Evolutionary conservation across 2,888 invertebrate genomes (phyloP), one percentile per base, ranked within the genome.

Genomic region (Tenthredo livida): DNA sequence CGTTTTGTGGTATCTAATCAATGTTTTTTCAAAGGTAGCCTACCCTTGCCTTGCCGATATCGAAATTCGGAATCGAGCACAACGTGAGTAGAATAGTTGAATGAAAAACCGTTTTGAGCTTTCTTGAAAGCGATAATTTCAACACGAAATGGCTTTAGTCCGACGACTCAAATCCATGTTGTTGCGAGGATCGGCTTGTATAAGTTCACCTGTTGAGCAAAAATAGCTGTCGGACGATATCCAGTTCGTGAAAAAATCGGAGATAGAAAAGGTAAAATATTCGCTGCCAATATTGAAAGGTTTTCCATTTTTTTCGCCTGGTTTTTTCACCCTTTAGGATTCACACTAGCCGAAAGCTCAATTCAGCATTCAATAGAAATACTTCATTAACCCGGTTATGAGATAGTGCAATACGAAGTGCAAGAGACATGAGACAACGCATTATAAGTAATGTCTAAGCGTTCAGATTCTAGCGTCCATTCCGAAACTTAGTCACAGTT

Each of bases 161-260:
- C 29, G 50, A 10, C 12, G 40, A 61, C 21, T 21, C 40, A 61
- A 61, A 21, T 21, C 25, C 61, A 29, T 80, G 40, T 77, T 50
- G 29, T 61, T 40, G n/a, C n/a, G 6, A 61, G 61, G 12, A n/a
- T 17, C 15, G 40, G 37, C 5, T 15, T 37, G 58, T 25, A 17
- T 9, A 61, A 37, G 61, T 80, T 61, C 80, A 80, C 61, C 80
- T 80, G 80, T 80, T 80, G 80, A 80, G 37, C n/a, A 58, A 80
- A 80, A 40, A 58, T 40, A 80, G 37, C 43, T 33, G 29, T 33
- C 17, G 6, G 33, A 67, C 17, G 17, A 33, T 67, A 67, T 33
- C 33, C 33, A 67, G 33, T 33, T 33, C 17, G 12, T 17, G 67
- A 17, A 17, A 67, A 33, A 17, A 67, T 17, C 29, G 33, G 1